A percentile compares a stretch with the other conserved stretches of the same genome.
phyloP scores from a whole-genome alignment of 2,888 invertebrate species.

The Tetragnatha montana region DNA sequence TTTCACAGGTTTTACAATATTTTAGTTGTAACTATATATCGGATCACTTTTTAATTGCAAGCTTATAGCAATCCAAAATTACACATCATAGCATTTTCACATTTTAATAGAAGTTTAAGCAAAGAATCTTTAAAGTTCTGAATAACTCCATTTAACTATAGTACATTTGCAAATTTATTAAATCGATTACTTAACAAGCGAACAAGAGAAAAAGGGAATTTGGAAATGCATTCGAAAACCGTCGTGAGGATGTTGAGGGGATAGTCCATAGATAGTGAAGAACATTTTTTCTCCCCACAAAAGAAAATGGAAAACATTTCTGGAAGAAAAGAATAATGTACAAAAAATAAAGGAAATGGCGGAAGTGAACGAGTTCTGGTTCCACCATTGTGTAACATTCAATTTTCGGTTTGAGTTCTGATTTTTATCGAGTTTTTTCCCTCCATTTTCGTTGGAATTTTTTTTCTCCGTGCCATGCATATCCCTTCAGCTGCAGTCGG shows the following conservation, averaged over 20 bases:
- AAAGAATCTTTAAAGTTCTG: no score
- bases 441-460: conserved; percentile 37
- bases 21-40: no score
- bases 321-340: neutral
- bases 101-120: no score
- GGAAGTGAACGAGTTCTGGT: conserved; percentile 54
- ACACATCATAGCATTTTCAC: no score
- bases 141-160: no score
- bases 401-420: conserved; percentile 69
- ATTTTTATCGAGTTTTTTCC: conserved; percentile 67
- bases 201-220: conserved; percentile 35
- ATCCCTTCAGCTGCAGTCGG: conserved; percentile 8
- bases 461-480: conserved; percentile 24
- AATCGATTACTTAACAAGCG: conserved; percentile 51
- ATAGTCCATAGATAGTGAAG: conserved; percentile 13
- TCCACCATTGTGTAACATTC: conserved; percentile 62
- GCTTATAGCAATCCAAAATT: no score
- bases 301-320: conserved; percentile 61
- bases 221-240: conserved; percentile 49
- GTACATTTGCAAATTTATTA: conserved; percentile 56
- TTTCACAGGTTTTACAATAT: no score
- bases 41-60: no score
- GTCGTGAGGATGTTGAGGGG: neutral
- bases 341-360: conserved; percentile 26
- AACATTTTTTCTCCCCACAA: conserved; percentile 42